phyloP scores from a whole-genome alignment of 1,140 invertebrate species.

The Cotesia chilonis region DNA sequence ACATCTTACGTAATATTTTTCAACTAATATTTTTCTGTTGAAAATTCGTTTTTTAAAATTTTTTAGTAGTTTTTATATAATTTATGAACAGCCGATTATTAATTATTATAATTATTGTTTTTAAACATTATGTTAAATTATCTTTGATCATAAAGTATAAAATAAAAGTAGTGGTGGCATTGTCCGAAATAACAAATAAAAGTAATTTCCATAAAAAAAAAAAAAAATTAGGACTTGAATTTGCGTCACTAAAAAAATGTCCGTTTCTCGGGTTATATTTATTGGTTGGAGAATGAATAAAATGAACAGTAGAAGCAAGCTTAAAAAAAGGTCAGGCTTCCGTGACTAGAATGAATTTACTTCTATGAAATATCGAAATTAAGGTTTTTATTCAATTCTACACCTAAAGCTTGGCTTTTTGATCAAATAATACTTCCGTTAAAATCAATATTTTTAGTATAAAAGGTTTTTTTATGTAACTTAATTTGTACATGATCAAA shows the following conservation, averaged over 20 bases:
- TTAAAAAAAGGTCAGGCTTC: slow-evolving; percentile 20
- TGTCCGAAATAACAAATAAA: not conserved
- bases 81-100: too few species aligned
- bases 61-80: too few species aligned
- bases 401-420: not conserved
- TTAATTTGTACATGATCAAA: not conserved
- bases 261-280: not conserved
- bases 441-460: too few species aligned
- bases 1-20: too few species aligned
- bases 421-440: not conserved
- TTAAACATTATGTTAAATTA: too few species aligned
- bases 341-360: slow-evolving; percentile 16
- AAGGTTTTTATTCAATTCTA: slow-evolving; percentile 6
- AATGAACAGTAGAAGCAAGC: not conserved
- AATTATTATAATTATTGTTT: too few species aligned
- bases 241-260: slow-evolving; percentile 20
- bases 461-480: too few species aligned
- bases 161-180: slow-evolving; percentile 15
- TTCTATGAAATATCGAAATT: not conserved
- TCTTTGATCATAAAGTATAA: too few species aligned
- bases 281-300: not conserved
- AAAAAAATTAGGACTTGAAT: not conserved
- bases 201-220: too few species aligned
- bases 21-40: too few species aligned
- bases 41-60: too few species aligned